Percentiles rank a stretch among this genome's conserved stretches.
Conservation (phyloP, 1,140 invertebrate genomes). For the Samia ricini region DNA sequence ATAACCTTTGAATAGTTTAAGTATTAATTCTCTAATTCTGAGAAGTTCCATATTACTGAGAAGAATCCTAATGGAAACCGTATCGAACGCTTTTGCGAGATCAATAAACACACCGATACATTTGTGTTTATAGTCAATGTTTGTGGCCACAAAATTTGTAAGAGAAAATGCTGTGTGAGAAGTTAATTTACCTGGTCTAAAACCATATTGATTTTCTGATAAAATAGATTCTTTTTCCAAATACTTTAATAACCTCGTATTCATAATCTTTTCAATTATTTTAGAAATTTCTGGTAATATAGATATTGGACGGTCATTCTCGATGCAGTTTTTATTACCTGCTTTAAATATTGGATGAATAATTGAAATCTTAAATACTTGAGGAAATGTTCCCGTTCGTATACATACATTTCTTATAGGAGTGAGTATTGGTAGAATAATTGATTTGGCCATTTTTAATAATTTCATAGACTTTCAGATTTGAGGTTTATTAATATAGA, state of each 20-base stretch:
- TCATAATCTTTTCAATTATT: background rate
- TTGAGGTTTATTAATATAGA: background rate
- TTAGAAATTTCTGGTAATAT: background rate
- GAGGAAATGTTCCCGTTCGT: no score
- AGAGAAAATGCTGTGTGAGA: slow-evolving; percentile 11
- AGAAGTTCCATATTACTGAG: slow-evolving; percentile 3
- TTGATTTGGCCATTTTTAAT: background rate
- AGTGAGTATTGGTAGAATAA: no score
- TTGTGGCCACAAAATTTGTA: background rate
- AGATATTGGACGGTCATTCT: no score
- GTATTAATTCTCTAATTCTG: slow-evolving; percentile 10
- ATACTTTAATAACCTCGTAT: background rate
- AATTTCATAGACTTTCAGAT: background rate
- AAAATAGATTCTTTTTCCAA: background rate
- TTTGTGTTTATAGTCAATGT: slow-evolving; percentile 5
- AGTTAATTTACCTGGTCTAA: slow-evolving; percentile 9
- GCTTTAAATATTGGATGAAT: no score
- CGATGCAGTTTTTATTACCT: no score
- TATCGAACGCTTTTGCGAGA: slow-evolving; percentile 18
- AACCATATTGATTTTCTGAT: background rate
- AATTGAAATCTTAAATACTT: no score
- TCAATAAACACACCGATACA: slow-evolving; percentile 15
- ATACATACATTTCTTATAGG: no score
- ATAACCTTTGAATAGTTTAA: slow-evolving; percentile 8
- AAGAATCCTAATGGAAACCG: slow-evolving; percentile 12